phyloP scores from a whole-genome alignment of 2,113 vertebrate species.

The Charina bottae region DNA sequence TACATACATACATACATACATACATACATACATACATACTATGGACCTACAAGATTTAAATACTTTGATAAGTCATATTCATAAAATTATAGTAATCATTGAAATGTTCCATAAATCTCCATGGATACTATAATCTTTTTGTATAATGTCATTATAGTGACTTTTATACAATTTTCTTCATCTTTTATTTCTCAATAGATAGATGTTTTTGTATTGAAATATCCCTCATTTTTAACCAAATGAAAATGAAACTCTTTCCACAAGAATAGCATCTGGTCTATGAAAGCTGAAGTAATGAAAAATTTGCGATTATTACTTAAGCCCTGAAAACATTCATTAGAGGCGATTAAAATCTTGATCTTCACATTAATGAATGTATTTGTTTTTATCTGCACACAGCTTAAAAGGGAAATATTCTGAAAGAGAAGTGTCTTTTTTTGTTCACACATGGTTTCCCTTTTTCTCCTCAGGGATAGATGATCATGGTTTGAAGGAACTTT shows the following conservation, averaged over 20 bases:
- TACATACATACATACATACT: not conserved
- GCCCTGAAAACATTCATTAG: not conserved
- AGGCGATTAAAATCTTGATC: not conserved
- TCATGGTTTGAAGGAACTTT: not conserved
- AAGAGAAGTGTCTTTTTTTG: not conserved
- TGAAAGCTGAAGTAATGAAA: not conserved
- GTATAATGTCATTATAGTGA: not conserved
- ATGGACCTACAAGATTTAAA: not conserved
- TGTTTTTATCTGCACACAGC: not conserved
- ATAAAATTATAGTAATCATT: not conserved
- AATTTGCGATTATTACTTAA: not conserved
- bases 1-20: not conserved
- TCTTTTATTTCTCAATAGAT: not conserved
- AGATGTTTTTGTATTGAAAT: not conserved
- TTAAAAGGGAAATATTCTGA: constrained; percentile 34
- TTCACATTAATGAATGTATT: not conserved
- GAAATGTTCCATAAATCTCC: not conserved
- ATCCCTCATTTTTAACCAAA: not conserved
- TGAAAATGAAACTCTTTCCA: constrained; percentile 1
- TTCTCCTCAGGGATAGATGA: not conserved
- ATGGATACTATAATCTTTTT: not conserved
- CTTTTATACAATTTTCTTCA: not conserved
- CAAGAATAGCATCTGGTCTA: not conserved
- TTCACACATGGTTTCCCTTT: constrained; percentile 2
- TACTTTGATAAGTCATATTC: not conserved